Evolutionary conservation across 2,797 vertebrate genomes (phyloP), one percentile per base, ranked within the genome.

Genomic region (Champsocephalus gunnari): DNA sequence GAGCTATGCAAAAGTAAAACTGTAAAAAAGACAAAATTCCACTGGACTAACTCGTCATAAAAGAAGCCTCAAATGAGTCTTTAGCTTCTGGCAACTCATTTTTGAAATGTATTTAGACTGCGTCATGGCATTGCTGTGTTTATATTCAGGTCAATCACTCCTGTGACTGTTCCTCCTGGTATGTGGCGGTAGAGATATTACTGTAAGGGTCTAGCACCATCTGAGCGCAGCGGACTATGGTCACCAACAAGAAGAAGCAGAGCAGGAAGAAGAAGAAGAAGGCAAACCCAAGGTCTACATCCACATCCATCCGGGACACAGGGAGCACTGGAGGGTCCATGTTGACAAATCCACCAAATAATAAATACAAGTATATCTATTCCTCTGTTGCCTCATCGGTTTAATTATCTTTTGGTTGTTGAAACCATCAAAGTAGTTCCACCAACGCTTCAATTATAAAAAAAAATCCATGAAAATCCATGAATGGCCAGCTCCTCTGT

Each of bases 191-290:
- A 19, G 95, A 92, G 62, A 95, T 68, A 1, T 90, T 82, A 0
- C 94, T 95, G 92, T 96, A 96, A 3, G 95, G 95, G 71, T 96
- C 94, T 38, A 96, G 79, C 38, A 96, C 95, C 86, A 95, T 93
- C 71, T 94, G 92, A 78, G 88, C 93, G 19, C 95, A 96, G 69
- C 94, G 94, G 28, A 95, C 81, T 12, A 96, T 90, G 16, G 94
- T 94, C 74, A 85, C 89, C 75, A 96, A 14, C 74, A 96, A 81
- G 74, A 96, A 95, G 66, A 95, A 86, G 66, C 94, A 95, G 43
- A 96, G 95, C 45, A 95, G 81, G 62, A 85, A 87, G 63, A 96
- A 88, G 82, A 95, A 96, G 79, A 95, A 95, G 14, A 95, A 77
- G 12, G 93, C 95, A 64, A 96, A 94, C 4, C 95, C 95, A 5